Evolutionary conservation across 1,140 invertebrate genomes (phyloP).

Genomic region (Sminthurinus signatus): DNA sequence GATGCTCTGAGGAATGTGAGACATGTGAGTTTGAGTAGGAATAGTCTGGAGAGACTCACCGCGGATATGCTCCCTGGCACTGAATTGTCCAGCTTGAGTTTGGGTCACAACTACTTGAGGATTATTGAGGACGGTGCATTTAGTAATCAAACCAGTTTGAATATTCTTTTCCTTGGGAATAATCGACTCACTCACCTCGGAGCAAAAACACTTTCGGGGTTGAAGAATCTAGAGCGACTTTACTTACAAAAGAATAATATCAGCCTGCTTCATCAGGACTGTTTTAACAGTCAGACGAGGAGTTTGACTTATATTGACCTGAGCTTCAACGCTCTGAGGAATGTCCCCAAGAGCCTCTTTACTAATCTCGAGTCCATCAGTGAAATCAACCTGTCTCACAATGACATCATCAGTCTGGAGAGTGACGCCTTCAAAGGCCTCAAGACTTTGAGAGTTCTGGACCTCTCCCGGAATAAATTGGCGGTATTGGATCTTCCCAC

Average conservation of each 20-base stretch:
- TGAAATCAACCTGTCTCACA: conserved; percentile 54
- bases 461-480: conserved; percentile 58
- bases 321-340: conserved; percentile 61
- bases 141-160: conserved; percentile 62
- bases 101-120: conserved; percentile 74
- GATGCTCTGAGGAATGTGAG: conserved; percentile 73
- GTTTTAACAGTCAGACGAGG: conserved; percentile 32
- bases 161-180: conserved; percentile 51
- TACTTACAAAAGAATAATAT: conserved; percentile 40
- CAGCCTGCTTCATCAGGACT: conserved; percentile 28
- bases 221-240: conserved; percentile 31
- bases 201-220: conserved; percentile 40
- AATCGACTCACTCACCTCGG: conserved; percentile 45
- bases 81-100: conserved; percentile 63
- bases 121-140: conserved; percentile 73
- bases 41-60: conserved; percentile 65
- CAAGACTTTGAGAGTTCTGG: conserved; percentile 55
- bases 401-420: conserved; percentile 49
- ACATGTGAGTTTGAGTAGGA: conserved; percentile 79
- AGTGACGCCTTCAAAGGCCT: conserved; percentile 54
- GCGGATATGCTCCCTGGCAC: conserved; percentile 68
- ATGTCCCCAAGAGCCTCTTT: conserved; percentile 55
- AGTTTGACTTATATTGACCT: conserved; percentile 54
- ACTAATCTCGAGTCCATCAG: conserved; percentile 63
- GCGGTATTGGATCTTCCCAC: conserved; percentile 49